Evolutionary conservation across 2,888 invertebrate genomes (phyloP).

Genomic region (Congeria kusceri): DNA sequence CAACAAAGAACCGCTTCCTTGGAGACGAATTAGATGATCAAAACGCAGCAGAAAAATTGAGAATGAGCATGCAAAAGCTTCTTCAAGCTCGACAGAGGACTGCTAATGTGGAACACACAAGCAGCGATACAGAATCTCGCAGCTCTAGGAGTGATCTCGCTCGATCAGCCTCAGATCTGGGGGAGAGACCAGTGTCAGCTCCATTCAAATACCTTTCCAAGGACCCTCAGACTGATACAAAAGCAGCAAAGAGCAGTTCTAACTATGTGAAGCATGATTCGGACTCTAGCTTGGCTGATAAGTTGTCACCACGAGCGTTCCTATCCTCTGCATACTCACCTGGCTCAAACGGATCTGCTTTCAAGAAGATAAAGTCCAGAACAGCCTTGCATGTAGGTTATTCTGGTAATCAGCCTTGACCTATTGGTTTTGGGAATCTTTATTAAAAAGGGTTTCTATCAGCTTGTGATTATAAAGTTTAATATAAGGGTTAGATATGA

Average conservation of each 20-base stretch:
- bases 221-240: slow-evolving; percentile 66
- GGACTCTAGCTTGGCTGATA: slow-evolving; percentile 66
- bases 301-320: slow-evolving; percentile 78
- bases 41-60: slow-evolving; percentile 81
- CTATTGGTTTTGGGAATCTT: no score
- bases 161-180: slow-evolving; percentile 45
- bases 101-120: slow-evolving; percentile 63
- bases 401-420: no score
- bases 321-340: slow-evolving; percentile 70
- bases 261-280: slow-evolving; percentile 46
- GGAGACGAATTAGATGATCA: slow-evolving; percentile 78
- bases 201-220: slow-evolving; percentile 69
- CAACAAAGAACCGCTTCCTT: slow-evolving; percentile 34
- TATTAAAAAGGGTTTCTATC: no score
- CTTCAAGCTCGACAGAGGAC: slow-evolving; percentile 73
- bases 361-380: slow-evolving; percentile 55
- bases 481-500: no score
- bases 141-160: slow-evolving; percentile 57
- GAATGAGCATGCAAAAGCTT: slow-evolving; percentile 83
- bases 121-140: slow-evolving; percentile 78
- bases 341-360: slow-evolving; percentile 58
- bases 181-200: slow-evolving; percentile 73
- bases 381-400: slow-evolving; percentile 28
- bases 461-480: no score
- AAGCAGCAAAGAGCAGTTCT: slow-evolving; percentile 39